These are phyloP conservation scores for Didymodactylos carnosus DNA, from an alignment of 2,888 invertebrate species.

Conservation along the genomic window DNA sequence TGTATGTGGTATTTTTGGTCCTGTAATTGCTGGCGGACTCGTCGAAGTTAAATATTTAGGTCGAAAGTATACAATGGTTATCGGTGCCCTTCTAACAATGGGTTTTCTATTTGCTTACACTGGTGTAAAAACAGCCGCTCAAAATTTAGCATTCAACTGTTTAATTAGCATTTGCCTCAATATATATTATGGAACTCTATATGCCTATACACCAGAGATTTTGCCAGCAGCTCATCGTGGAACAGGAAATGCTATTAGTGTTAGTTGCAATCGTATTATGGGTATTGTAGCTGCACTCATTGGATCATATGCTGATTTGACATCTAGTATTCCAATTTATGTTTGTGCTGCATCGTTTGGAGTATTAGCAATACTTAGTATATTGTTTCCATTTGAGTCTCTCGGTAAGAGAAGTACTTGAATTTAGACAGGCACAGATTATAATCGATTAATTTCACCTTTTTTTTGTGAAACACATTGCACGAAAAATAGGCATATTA, in stretches of 20 bases:
- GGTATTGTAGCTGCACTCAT: not conserved
- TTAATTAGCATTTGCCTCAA: not conserved
- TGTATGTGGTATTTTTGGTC: not conserved
- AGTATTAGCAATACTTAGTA: not conserved
- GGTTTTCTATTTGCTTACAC: not conserved
- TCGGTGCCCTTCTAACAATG: not conserved
- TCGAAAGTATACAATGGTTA: not conserved
- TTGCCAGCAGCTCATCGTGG: not conserved
- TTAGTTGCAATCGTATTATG: not conserved
- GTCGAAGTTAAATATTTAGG: not conserved
- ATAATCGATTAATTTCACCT: too few species aligned
- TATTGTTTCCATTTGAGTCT: not conserved
- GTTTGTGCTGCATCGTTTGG: not conserved
- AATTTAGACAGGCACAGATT: too few species aligned
- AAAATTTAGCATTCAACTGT: not conserved
- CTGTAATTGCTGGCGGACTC: not conserved
- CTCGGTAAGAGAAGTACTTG: too few species aligned
- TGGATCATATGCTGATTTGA: not conserved
- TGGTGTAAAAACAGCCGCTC: not conserved
- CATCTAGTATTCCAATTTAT: not conserved
- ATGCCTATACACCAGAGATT: not conserved
- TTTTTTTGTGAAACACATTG: too few species aligned
- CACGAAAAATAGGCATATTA: too few species aligned
- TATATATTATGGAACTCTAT: not conserved
- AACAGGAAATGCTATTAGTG: not conserved